Conservation (phyloP, 1,140 invertebrate genomes). For the Ceratosolen solmsi region DNA sequence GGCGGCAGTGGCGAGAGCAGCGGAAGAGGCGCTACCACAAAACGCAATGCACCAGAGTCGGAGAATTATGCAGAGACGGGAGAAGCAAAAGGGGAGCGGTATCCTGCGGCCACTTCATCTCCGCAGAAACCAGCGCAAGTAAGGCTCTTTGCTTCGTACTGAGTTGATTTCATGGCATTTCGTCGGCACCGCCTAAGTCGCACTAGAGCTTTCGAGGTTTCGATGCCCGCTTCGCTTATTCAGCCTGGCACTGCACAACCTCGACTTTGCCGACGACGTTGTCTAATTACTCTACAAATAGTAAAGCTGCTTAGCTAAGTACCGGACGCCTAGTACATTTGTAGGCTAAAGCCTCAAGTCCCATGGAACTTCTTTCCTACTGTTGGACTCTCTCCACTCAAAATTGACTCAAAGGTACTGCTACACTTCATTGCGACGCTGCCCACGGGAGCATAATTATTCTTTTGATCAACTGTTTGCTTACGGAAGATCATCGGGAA, state of each 20-base stretch:
- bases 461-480: not conserved
- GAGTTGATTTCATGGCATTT: not conserved
- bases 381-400: not conserved
- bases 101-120: constrained; percentile 27
- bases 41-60: too few relatives aligned
- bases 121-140: not conserved
- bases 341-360: not conserved
- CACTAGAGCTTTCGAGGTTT: constrained; percentile 2
- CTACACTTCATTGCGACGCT: not conserved
- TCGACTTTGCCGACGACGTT: not conserved
- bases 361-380: not conserved
- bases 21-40: not conserved
- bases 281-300: constrained; percentile 50
- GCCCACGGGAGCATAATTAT: not conserved
- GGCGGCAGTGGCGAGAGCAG: not conserved
- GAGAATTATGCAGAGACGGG: not conserved
- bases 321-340: not conserved
- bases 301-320: not conserved
- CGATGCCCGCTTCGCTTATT: not conserved
- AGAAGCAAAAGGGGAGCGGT: not conserved
- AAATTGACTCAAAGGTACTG: constrained; percentile 43
- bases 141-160: constrained; percentile 24
- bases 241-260: not conserved
- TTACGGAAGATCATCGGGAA: not conserved
- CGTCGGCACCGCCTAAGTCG: not conserved